Conservation (phyloP, 2,113 vertebrate genomes). For the Sander lucioperca region DNA sequence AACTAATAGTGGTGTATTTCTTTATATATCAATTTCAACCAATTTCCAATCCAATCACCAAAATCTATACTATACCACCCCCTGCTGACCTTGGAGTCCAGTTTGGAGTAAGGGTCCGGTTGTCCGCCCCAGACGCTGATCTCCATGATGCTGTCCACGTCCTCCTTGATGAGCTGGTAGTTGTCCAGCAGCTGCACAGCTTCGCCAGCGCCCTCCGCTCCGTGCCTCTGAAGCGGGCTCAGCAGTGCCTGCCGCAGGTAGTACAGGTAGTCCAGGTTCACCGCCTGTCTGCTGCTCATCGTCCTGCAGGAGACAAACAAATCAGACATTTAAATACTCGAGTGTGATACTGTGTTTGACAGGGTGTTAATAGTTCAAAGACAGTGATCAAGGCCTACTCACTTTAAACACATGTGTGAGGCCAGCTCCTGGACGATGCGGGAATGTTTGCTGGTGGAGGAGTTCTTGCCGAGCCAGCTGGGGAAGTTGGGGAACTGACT, state of each 20-base stretch:
- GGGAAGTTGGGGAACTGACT: slow-evolving; percentile 94
- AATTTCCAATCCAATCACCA: neutral
- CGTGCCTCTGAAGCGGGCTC: slow-evolving; percentile 85
- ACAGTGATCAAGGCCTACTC: slow-evolving; percentile 35
- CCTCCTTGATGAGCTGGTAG: slow-evolving; percentile 93
- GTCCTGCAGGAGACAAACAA: slow-evolving; percentile 83
- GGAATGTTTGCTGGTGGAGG: slow-evolving; percentile 90
- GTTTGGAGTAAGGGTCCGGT: slow-evolving; percentile 90
- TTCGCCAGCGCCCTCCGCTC: slow-evolving; percentile 87
- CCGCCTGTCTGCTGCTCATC: slow-evolving; percentile 87
- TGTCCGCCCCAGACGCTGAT: slow-evolving; percentile 91
- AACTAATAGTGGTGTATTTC: neutral
- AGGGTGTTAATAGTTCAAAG: neutral
- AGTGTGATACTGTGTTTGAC: neutral
- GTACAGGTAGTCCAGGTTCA: slow-evolving; percentile 93
- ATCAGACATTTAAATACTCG: neutral
- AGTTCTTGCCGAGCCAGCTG: slow-evolving; percentile 95
- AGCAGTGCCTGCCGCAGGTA: slow-evolving; percentile 89
- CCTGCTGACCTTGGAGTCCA: slow-evolving; percentile 94
- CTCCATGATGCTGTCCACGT: slow-evolving; percentile 97
- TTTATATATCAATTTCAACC: neutral
- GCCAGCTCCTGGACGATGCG: slow-evolving; percentile 93
- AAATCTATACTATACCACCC: neutral
- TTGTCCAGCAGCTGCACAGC: slow-evolving; percentile 91
- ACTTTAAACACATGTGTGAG: slow-evolving; percentile 95